A percentile compares a stretch with the other conserved stretches of the same genome.
Evolutionary conservation across 2,797 vertebrate species (phyloP).

Genomic region (Sebastes taczanowskii): DNA sequence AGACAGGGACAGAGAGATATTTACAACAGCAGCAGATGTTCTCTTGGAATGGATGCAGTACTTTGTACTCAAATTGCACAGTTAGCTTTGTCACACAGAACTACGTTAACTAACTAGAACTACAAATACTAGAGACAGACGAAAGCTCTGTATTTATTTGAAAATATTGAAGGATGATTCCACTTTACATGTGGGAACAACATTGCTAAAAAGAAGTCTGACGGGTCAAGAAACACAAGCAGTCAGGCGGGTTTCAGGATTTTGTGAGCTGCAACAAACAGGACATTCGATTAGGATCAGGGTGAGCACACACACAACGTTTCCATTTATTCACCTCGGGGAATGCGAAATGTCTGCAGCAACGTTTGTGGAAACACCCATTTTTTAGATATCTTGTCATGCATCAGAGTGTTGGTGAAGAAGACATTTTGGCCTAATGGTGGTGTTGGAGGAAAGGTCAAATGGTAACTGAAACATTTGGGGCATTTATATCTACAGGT

Average conservation of each 20-base stretch:
- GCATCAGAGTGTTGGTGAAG: background rate
- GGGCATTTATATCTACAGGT: background rate
- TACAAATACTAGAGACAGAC: background rate
- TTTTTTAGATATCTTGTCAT: background rate
- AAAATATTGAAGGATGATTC: background rate
- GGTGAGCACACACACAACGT: background rate
- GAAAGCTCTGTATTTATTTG: background rate
- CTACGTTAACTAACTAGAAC: background rate
- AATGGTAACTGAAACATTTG: background rate
- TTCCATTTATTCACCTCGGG: background rate
- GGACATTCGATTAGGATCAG: background rate
- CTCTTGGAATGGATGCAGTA: background rate
- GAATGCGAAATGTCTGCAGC: background rate
- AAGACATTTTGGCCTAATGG: background rate
- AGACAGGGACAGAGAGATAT: background rate
- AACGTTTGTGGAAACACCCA: background rate
- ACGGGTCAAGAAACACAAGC: background rate
- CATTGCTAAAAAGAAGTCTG: too few species aligned
- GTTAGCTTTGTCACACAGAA: background rate
- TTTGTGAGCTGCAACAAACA: background rate
- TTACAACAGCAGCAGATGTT: background rate
- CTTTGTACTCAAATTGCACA: background rate
- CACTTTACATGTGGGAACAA: background rate
- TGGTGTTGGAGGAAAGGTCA: background rate
- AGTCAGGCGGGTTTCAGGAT: background rate